A percentile compares a stretch with the other conserved stretches of the same genome.
These are phyloP conservation scores for Columba janthina DNA, from an alignment of 2,113 vertebrate species.

Conservation along the genomic window DNA sequence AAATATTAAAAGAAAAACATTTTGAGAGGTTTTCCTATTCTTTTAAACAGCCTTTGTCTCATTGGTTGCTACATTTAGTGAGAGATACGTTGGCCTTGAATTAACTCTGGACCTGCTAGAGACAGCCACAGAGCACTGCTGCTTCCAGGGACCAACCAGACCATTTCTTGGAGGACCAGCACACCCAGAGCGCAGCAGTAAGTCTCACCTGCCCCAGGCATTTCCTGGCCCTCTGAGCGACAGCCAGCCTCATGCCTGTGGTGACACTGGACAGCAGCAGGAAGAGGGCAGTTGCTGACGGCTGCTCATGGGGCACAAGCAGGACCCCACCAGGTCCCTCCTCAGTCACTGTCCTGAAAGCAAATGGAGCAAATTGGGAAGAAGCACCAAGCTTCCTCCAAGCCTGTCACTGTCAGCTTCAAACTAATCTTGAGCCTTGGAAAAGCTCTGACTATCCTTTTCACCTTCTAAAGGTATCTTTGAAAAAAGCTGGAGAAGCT, in stretches of 20 bases:
- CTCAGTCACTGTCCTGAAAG: background rate
- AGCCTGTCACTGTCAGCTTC: background rate
- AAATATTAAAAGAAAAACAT: background rate
- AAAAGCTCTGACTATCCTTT: background rate
- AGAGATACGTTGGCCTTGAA: background rate
- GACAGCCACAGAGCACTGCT: background rate
- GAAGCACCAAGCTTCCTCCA: background rate
- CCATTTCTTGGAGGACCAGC: background rate
- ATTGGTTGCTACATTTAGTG: background rate
- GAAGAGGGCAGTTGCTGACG: background rate
- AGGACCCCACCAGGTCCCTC: fast-evolving
- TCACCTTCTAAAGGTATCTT: background rate
- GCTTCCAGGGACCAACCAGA: background rate
- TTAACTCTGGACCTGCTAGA: background rate
- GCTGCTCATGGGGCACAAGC: fast-evolving
- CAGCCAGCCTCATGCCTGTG: fast-evolving
- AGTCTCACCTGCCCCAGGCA: fast-evolving
- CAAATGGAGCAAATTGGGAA: background rate
- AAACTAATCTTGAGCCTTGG: background rate
- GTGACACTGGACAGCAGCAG: background rate
- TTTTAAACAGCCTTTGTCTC: background rate
- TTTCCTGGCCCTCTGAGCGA: background rate
- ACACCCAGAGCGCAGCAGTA: background rate
- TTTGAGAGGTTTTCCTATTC: background rate
- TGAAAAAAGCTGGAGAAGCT: background rate